Evolutionary conservation across 2,113 vertebrate genomes (phyloP).

Genomic region (Ondatra zibethicus): DNA sequence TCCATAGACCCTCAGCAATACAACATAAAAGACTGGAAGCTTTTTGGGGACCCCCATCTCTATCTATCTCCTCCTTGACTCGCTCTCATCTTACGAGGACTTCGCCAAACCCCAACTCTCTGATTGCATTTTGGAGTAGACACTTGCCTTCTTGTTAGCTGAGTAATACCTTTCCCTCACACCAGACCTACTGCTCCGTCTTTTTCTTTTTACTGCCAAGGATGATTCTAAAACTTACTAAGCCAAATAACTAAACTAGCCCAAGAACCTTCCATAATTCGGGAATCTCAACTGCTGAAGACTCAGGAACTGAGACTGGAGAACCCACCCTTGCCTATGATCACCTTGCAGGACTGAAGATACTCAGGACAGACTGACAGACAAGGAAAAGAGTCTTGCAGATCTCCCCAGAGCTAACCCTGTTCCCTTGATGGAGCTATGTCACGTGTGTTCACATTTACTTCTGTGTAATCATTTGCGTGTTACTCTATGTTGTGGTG

Average conservation of each 20-base stretch:
- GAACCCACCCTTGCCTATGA: background rate
- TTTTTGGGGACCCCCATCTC: background rate
- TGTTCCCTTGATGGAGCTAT: background rate
- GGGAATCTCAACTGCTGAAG: background rate
- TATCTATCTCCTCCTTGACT: background rate
- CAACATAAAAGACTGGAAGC: background rate
- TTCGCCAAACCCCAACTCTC: background rate
- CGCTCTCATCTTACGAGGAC: background rate
- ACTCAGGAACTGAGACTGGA: background rate
- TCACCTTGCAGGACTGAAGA: background rate
- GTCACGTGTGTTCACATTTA: background rate
- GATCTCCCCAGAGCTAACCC: background rate
- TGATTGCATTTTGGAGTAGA: background rate
- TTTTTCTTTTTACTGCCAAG: background rate
- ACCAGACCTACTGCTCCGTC: background rate
- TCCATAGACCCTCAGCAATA: background rate
- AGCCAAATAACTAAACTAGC: background rate
- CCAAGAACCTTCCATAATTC: background rate
- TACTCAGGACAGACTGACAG: background rate
- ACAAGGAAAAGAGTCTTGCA: background rate
- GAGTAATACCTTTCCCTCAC: background rate
- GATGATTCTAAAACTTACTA: background rate
- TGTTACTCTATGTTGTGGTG: background rate
- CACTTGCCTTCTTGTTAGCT: background rate
- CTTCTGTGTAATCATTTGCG: background rate